Evolutionary conservation across 2,888 invertebrate species (phyloP).

Genomic region (Drosophila planitibia): DNA sequence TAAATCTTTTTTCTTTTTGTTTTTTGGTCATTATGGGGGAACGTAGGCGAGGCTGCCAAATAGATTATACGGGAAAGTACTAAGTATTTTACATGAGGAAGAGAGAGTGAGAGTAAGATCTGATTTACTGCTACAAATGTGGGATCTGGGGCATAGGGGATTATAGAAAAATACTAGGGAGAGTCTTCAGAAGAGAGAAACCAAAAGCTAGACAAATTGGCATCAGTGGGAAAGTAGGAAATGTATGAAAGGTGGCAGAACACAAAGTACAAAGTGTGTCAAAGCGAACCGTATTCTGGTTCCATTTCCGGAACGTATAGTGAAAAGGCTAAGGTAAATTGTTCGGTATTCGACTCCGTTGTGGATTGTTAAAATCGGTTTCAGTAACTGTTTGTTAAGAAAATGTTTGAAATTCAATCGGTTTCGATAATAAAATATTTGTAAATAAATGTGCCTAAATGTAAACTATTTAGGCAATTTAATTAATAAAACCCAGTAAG

Average conservation of each 20-base stretch:
- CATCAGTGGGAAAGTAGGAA: not conserved
- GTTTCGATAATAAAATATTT: not conserved
- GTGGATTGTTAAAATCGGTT: not conserved
- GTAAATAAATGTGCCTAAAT: not conserved
- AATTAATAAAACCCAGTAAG: not conserved
- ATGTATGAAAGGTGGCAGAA: not conserved
- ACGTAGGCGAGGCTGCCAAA: conserved; percentile 8
- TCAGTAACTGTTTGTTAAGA: not conserved
- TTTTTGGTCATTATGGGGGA: conserved; percentile 22
- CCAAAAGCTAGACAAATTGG: conserved; percentile 6
- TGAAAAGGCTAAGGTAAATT: not conserved
- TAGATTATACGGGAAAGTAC: not conserved
- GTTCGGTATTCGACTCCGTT: not conserved
- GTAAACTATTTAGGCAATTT: not conserved
- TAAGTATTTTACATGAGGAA: not conserved
- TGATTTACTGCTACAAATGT: not conserved
- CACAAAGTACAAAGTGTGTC: not conserved
- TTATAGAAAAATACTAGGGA: not conserved
- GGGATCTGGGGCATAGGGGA: conserved; percentile 3
- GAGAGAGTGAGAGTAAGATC: not conserved
- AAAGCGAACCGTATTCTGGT: not conserved
- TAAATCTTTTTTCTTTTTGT: conserved; percentile 25
- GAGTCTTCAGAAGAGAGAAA: not conserved
- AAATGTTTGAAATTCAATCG: not conserved
- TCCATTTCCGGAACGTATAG: not conserved